Evolutionary conservation across 2,797 vertebrate species (phyloP), one percentile per base, ranked within the genome.

Genomic region (Pelochelys cantorii): DNA sequence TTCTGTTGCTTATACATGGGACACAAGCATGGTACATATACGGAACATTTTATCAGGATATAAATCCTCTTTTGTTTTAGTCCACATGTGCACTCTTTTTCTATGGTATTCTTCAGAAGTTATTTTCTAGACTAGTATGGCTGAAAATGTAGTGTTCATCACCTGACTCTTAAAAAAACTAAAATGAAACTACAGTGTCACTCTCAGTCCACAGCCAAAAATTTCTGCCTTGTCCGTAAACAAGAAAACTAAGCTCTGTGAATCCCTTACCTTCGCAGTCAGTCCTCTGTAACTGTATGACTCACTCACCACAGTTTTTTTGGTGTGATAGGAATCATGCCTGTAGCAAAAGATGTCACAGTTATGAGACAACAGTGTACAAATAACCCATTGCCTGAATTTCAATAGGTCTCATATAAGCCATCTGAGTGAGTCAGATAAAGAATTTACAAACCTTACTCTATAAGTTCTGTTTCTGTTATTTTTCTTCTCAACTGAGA

Each of bases 131-230:
- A 68, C 68, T 8, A 22, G 52, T 12, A 53, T 4, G 34, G 77
- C 83, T 53, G 20, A 55, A 82, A 62, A 22, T 5, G 11, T 3
- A 34, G 1, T 27, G 9, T 20, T 34, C 7, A 5, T 87, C 56
- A 87, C 37, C 55, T 92, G 84, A 89, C 42, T 25, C 37, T 93
- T 89, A 17, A 57, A 74, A 54, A 94, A 81, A 53, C 12, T 86
- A 23, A 86, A 84, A 93, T 12, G 10, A 77, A 95, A 83, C 83
- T 86, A 6, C 1, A 3, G 11, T 25, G 22, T 15, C 9, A 68
- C 65, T 80, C 4, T 79, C 56, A 85, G 83, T 83, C 59, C 18
- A 74, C 5, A 7, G 65, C 4, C 18, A 87, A 0, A 7, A 54
- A 37, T 3, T 83, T 79, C 11, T 42, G 11, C 3, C 52, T 8